Evolutionary conservation across 2,113 vertebrate genomes (phyloP), one percentile per base, ranked within the genome.

Genomic region (Oncorhynchus gorbuscha): DNA sequence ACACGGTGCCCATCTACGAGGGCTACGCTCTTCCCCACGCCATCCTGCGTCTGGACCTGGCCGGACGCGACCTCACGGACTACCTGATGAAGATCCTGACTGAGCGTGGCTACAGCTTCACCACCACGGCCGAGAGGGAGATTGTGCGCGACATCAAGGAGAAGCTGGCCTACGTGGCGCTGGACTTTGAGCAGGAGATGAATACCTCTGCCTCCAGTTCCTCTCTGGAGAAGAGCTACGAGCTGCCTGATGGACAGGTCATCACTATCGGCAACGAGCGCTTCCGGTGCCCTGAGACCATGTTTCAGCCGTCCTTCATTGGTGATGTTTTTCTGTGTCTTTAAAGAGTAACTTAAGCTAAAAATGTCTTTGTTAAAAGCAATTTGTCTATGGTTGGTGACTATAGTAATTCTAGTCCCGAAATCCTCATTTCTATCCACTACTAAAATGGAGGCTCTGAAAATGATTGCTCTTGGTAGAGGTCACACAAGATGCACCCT

Each of bases 141-240:
- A 55, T 55, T 55, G 51, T 55, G 77, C 89, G 94, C 0, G 95
- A 94, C 77, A 95, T 95, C 84, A 96, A 94, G 84, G 94, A 95
- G 86, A 95, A 95, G 59, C 77, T 95, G 84, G 94, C 92, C 79
- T 95, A 95, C 0, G 95, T 95, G 1, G 94, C 95, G 9, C 84
- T 95, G 88, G 94, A 95, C 88, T 95, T 95, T 83, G 94, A 95
- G 88, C 95, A 96, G 80, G 94, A 95, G 84, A 95, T 96, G 94
- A 93, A 93, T 66, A 95, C 94, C 8, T 94, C 94, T 80, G 94
- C 95, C 20, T 94, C 95, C 49, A 95, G 94, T 6, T 96, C 95
- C 70, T 95, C 95, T 69, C 77, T 95, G 88, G 95, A 96, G 81
- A 96, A 95, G 84, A 95, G 94, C 87, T 95, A 96, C 39, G 95